Evolutionary conservation across 2,113 vertebrate genomes (phyloP).

Genomic region (Strix uralensis): DNA sequence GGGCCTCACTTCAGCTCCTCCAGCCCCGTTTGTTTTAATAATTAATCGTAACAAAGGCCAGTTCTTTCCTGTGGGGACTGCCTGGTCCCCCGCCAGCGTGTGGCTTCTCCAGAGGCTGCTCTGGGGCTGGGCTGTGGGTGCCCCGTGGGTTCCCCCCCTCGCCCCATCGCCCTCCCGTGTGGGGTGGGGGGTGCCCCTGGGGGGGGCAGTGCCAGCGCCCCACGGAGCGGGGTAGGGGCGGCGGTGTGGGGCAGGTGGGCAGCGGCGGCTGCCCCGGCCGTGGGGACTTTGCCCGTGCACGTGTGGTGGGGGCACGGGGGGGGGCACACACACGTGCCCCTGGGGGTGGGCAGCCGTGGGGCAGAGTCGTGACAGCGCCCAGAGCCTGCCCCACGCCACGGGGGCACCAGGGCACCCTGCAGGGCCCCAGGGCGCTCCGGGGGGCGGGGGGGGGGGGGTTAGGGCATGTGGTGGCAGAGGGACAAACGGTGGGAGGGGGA

Average conservation of each 20-base stretch:
- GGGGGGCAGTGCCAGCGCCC: background rate
- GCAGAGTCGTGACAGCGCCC: too few species aligned
- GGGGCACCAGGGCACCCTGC: too few species aligned
- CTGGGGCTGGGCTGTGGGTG: rapidly evolving
- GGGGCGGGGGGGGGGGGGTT: too few species aligned
- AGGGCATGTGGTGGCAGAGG: too few species aligned
- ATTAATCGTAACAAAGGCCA: background rate
- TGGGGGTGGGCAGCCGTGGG: too few species aligned
- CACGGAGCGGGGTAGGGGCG: background rate
- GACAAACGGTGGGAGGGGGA: too few species aligned
- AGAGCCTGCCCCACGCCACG: too few species aligned
- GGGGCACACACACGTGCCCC: too few species aligned
- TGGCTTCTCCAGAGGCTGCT: background rate
- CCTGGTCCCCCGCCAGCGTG: background rate
- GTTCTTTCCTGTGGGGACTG: background rate
- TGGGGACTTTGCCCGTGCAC: background rate
- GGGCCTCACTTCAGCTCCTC: background rate
- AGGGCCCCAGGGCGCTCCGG: too few species aligned
- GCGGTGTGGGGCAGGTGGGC: background rate
- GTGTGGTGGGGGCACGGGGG: background rate
- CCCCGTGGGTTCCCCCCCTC: background rate
- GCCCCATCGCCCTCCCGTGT: background rate
- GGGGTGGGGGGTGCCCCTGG: too few species aligned
- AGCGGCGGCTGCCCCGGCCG: background rate
- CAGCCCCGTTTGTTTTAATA: background rate